Evolutionary conservation across 2,113 vertebrate species (phyloP).

Genomic region (Phyllopteryx taeniolatus): DNA sequence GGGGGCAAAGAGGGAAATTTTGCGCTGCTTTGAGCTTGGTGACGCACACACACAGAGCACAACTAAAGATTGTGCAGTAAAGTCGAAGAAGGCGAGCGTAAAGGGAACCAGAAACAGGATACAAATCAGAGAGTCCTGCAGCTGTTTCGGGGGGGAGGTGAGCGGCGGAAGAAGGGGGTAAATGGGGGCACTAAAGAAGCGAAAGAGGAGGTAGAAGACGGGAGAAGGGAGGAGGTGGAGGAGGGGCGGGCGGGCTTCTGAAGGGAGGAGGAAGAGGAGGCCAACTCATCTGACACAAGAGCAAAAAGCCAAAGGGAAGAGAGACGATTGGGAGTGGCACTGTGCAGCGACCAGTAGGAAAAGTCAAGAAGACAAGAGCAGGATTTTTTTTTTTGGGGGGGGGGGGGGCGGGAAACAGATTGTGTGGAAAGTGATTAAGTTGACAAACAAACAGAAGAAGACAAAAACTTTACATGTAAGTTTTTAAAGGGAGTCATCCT

Average conservation of each 20-base stretch:
- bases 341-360: constrained; percentile 4
- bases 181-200: background rate
- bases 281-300: constrained; percentile 70
- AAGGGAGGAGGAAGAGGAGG: constrained; percentile 38
- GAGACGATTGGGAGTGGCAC: constrained; percentile 41
- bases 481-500: no score
- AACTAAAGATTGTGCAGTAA: constrained; percentile 4
- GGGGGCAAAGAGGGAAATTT: constrained; percentile 20
- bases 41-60: background rate
- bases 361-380: constrained; percentile 21
- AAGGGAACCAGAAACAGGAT: constrained; percentile 16
- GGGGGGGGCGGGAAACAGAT: background rate
- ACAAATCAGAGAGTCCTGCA: constrained; percentile 48
- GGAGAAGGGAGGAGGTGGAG: constrained; percentile 18
- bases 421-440: constrained; percentile 5
- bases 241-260: constrained; percentile 8
- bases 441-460: background rate
- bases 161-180: background rate
- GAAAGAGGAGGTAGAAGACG: background rate
- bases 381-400: background rate
- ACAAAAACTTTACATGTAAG: background rate
- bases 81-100: background rate
- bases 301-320: constrained; percentile 61
- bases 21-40: constrained; percentile 10
- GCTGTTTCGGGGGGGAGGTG: constrained; percentile 41